phyloP scores from a whole-genome alignment of 2,888 invertebrate species.

The Hecatera dysodea region DNA sequence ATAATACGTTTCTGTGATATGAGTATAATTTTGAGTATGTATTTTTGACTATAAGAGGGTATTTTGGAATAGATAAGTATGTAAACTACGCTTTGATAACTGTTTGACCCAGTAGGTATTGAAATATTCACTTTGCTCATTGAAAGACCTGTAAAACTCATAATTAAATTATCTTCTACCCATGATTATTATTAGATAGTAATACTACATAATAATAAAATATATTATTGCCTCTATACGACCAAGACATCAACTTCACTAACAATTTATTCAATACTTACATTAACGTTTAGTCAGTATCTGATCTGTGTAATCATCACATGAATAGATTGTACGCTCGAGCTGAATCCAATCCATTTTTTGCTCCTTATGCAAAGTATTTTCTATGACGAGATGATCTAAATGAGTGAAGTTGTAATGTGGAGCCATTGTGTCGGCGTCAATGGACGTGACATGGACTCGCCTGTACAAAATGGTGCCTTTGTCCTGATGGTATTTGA shows the following conservation, averaged over 20 bases:
- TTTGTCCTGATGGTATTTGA: slow-evolving; percentile 23
- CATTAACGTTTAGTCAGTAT: slow-evolving; percentile 31
- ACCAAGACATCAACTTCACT: slow-evolving; percentile 12
- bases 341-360: slow-evolving; percentile 55
- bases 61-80: not conserved
- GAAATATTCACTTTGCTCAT: not conserved
- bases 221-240: slow-evolving; percentile 5
- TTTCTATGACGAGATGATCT: slow-evolving; percentile 48
- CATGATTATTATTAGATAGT: too few species aligned
- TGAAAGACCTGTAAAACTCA: not conserved
- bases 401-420: slow-evolving; percentile 48
- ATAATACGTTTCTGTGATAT: not conserved
- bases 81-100: not conserved
- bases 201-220: not conserved
- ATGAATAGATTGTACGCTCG: slow-evolving; percentile 27
- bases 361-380: slow-evolving; percentile 49
- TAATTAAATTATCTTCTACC: not conserved
- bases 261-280: slow-evolving; percentile 16
- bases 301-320: slow-evolving; percentile 39
- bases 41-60: not conserved
- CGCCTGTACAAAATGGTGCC: slow-evolving; percentile 12
- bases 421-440: slow-evolving; percentile 40
- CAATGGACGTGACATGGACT: slow-evolving; percentile 10
- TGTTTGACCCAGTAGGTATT: too few species aligned
- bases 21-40: not conserved